Evolutionary conservation across 2,797 vertebrate species (phyloP).

Genomic region (Knipowitschia caucasica): DNA sequence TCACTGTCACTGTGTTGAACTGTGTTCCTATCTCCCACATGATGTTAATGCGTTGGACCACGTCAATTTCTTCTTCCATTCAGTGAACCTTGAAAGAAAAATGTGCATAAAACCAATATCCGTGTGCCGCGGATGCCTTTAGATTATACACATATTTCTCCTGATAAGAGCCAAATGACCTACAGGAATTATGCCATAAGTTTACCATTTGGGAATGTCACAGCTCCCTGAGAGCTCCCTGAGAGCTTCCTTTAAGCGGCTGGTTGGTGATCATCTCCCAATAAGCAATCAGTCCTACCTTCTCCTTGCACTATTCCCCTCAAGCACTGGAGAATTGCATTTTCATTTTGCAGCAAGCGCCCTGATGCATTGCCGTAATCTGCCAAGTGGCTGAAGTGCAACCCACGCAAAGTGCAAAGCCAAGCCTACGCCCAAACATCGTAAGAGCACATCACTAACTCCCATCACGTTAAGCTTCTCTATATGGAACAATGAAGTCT

Average conservation of each 20-base stretch:
- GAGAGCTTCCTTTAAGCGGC: conserved; percentile 34
- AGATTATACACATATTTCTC: conserved; percentile 31
- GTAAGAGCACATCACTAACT: conserved; percentile 43
- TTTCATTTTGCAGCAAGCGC: conserved; percentile 58
- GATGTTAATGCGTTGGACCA: conserved; percentile 30
- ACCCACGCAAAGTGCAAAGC: conserved; percentile 26
- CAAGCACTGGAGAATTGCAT: conserved; percentile 51
- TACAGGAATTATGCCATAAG: conserved; percentile 29
- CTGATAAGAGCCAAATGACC: conserved; percentile 38
- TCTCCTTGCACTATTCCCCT: conserved; percentile 45
- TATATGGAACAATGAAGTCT: conserved; percentile 8
- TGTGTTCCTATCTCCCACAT: conserved; percentile 20
- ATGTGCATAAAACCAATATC: conserved; percentile 28
- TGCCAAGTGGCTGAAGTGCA: conserved; percentile 40
- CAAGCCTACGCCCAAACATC: conserved; percentile 36
- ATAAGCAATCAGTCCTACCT: conserved; percentile 44
- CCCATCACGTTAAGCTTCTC: conserved; percentile 22
- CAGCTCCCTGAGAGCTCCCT: too few species aligned
- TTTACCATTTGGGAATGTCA: conserved; percentile 45
- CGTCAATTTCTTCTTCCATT: conserved; percentile 23
- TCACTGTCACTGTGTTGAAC: conserved; percentile 23
- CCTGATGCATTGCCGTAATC: conserved; percentile 58
- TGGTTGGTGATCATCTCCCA: conserved; percentile 46
- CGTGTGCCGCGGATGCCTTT: conserved; percentile 18
- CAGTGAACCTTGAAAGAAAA: conserved; percentile 38